Base-by-base conservation (phyloP, 2,113 vertebrate genomes). In the Benitochromis conjunctus region DNA sequence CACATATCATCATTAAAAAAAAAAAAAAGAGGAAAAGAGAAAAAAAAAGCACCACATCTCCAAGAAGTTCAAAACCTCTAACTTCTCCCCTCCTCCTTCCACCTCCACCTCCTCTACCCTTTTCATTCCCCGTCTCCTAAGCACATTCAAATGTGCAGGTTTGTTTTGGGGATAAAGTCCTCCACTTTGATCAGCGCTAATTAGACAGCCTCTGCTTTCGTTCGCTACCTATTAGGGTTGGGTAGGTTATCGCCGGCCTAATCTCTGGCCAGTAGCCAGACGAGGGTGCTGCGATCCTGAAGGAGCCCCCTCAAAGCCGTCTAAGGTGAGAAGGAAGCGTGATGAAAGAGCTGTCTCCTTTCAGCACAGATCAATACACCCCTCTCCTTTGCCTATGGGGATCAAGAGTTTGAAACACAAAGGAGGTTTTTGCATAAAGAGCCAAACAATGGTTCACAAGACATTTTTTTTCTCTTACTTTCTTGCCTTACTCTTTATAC, bases 191-290 rank as follows among this genome's bases (percentile, higher is more conserved):
- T 97, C 95, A 93, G 81, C 18, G 14, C 94, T 97, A 96, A 97
- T 97, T 96, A 96, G 96, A 95, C 95, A 94, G 92, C 86, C 84
- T 85, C 77, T 80, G 91, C 93, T 89, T 88, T 89, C 76, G 82
- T 91, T 94, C 57, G 64, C 93, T 94, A 96, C 96, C 96, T 97
- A 95, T 93, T 94, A 94, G 88, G 88, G 89, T 87, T 86, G 89
- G 88, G 83, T 84, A 89, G 95, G 96, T 95, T 95, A 96, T 88
- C 91, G 55, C 78, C 38, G 9, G 16, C 84, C 90, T 96, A 95
- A 93, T 96, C 96, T 97, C 96, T 94, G 97, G 96, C 95, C 87
- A 93, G 94, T 93, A 97, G 96, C 96, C 97, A 96, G 96, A 94
- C 92, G 96, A 97, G 97, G 97, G 96, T 96, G 97, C 97, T 95